Base-by-base conservation (phyloP, 92 coral and sea anemone genomes). In the Montipora capitata region DNA sequence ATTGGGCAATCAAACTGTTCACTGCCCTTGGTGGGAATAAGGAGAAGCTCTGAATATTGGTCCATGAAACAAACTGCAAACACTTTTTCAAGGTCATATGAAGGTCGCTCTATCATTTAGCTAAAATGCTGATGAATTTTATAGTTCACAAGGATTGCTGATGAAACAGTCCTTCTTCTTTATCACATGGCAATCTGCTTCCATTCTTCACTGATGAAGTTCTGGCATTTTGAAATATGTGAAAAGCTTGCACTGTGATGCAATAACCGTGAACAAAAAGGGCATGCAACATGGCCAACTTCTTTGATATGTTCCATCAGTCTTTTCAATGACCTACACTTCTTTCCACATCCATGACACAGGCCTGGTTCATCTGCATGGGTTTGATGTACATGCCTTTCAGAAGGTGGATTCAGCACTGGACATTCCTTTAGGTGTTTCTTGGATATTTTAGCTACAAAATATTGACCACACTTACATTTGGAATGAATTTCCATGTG, bases 401-500 rank as follows among this genome's bases (percentile, higher is more conserved):
- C 14, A 0, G 8, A 13, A 3, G 39, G 8, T 5, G 73, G 5
- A 20, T 80, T 79, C 57, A n/a, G 4, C 12, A 7, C 61, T 17
- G 68, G 39, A 27, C 92, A 84, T 42, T 17, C 15, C 45, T 77
- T 91, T 65, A 40, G 85, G 92, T 96, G 99, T 16, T 68, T 83
- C 71, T 82, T 86, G 2, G 94, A 40, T 40, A 96, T 91, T 15
- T 93, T 72, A 43, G 44, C 54, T 49, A 54, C 72, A 88, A 92
- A 96, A 75, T 94, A 57, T 79, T 68, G 80, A 7, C 95, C 95
- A 89, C 98, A 96, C 14, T 78, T 54, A 65, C 99, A 96, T 73
- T 76, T 76, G 38, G 92, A 63, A 73, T 96, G 99, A 39, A 66
- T 43, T 66, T 77, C 83, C n/a, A 94, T 40, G 88, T 96, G 98